Evolutionary conservation across 1,140 invertebrate genomes (phyloP).

Genomic region (Dysdera silvatica): DNA sequence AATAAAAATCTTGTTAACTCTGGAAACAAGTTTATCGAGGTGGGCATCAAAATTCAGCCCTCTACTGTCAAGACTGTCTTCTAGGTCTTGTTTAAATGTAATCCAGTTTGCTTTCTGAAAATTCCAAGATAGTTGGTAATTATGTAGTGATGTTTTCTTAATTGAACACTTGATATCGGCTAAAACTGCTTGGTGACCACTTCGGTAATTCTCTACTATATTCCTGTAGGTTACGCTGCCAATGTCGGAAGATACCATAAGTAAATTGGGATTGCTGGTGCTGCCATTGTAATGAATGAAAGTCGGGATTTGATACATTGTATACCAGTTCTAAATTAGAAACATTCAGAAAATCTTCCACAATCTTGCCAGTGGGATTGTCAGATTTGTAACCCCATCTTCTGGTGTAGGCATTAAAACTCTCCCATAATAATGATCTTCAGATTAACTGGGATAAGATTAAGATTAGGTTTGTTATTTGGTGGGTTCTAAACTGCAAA

Average conservation of each 20-base stretch:
- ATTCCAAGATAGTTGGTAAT: not conserved
- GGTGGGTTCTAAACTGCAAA: not conserved
- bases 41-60: conserved; percentile 7
- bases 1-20: not conserved
- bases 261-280: not conserved
- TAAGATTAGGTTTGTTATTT: not conserved
- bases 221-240: not conserved
- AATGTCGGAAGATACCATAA: conserved; percentile 5
- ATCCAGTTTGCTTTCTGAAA: conserved; percentile 8
- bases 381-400: conserved; percentile 1
- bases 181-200: not conserved
- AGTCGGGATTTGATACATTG: not conserved
- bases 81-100: not conserved
- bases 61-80: not conserved
- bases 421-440: not conserved
- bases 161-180: not conserved
- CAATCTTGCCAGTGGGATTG: not conserved
- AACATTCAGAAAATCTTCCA: conserved; percentile 1
- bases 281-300: not conserved
- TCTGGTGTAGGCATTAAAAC: not conserved
- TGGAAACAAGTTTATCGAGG: conserved; percentile 1
- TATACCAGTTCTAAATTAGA: conserved; percentile 12
- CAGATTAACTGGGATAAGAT: not conserved
- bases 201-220: not conserved
- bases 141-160: not conserved